Base-by-base conservation (phyloP, 2,113 vertebrate species). In the Syngnathus scovelli region DNA sequence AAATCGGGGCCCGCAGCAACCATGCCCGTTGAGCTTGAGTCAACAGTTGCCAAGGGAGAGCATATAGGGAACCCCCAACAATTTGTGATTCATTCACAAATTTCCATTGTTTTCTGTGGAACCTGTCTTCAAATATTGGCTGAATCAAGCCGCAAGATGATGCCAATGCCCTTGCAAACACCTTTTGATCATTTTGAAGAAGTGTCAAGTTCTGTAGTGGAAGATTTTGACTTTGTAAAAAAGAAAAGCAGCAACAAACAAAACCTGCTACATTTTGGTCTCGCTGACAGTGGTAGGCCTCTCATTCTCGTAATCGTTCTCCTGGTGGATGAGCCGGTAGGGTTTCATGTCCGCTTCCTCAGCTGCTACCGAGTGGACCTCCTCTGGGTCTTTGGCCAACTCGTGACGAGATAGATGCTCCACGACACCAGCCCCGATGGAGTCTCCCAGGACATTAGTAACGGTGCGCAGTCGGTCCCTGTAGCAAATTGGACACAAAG, bases 401-500 rank as follows among this genome's bases (percentile, higher is more conserved):
- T 99, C 97, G 0, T 96, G 93, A 19, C 93, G 89, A 16, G 96
- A 99, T 83, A 99, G 89, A 69, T 98, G 93, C 78, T 96, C 94
- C 7, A 99, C 93, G 16, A 99, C 98, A 8, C 96, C 97, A 0
- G 97, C 96, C 8, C 97, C 96, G 0, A 98, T 93, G 4, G 97
- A 98, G 79, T 99, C 97, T 75, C 97, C 97, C 13, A 99, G 83
- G 23, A 99, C 97, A 0, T 99, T 99, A 43, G 96, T 98, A 62
- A 89, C 93, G 68, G 97, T 99, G 39, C 97, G 94, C 39, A 99
- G 89, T 61, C 97, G 94, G 79, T 99, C 96, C 85, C 96, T 99
- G 73, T 21, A 58, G 55, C 49, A 39, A 21, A 56, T 36, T 52
- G 39, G 39, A 48, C 36, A 64, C 1, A 51, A 41, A 46, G 61